Evolutionary conservation across 2,888 invertebrate genomes (phyloP), one percentile per base, ranked within the genome.

Genomic region (Empis stercorea): DNA sequence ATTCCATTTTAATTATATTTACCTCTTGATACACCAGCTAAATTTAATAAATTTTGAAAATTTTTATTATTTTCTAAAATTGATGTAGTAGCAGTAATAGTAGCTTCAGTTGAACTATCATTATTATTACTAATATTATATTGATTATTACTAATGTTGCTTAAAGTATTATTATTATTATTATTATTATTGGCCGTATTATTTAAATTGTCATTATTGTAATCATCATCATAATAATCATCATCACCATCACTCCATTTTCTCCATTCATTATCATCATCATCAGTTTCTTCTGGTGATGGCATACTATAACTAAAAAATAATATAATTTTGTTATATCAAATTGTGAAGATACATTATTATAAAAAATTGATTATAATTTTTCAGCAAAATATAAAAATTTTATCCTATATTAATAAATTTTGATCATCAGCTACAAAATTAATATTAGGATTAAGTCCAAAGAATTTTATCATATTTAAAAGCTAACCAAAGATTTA

Each of bases 191-290:
- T 50, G 30, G 40, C 16, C 30, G 45, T 16, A 34, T 46, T 47
- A 9, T 44, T 45, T 9, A 54, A 52, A 38, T 51, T 46, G 13
- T 55, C 52, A 7, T 56, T 58, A 45, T 59, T 56, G 44, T 61
- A 60, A 44, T 59, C 57, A 46, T 55, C 57, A 47, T 61, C 56
- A 23, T 60, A 54, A 45, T 59, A 55, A 36, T 61, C 59, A 30
- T 56, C 50, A 43, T 60, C 56, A 4, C 60, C 57, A 34, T 62
- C 56, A 27, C 57, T 55, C 42, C 20, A 40, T 40, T 40, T 13
- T 23, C 23, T 20, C 40, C 40, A 40, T 13, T 20, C 20, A 40
- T 40, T 40, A n/a, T 40, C 40, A 34, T 34, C 34, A 34, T 44
- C 43, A n/a, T 45, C 46, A 36, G 15, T 44, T 14, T 32, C n/a